Conservation (phyloP, 2,797 vertebrate genomes). For the Cygnus olor region DNA sequence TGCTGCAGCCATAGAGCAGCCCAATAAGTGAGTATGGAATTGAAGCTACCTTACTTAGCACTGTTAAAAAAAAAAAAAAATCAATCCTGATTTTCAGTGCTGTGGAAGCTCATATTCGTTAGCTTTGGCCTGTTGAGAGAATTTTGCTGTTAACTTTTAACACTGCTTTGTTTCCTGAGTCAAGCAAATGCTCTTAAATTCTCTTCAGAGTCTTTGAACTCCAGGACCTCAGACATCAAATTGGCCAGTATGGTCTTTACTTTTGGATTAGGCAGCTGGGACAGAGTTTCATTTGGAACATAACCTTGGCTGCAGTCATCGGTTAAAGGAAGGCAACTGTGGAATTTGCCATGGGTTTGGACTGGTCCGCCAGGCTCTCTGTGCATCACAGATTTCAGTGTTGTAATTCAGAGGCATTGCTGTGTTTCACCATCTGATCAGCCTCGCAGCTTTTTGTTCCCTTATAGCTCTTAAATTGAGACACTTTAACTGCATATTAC, state of each 20-base stretch:
- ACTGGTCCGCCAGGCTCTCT: constrained; percentile 57
- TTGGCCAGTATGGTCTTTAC: background rate
- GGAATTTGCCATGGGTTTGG: background rate
- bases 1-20: background rate
- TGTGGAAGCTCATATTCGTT: background rate
- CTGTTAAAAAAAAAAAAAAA: background rate
- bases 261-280: constrained; percentile 21
- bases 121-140: background rate
- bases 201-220: constrained; percentile 25
- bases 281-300: constrained; percentile 21
- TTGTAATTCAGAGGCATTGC: background rate
- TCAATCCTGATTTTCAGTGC: background rate
- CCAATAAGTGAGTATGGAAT: background rate
- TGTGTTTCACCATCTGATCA: background rate
- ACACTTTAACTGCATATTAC: background rate
- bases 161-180: background rate
- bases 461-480: background rate
- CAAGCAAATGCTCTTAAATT: constrained; percentile 11
- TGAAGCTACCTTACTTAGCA: background rate
- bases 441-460: background rate
- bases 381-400: background rate
- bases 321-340: background rate
- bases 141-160: background rate
- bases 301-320: background rate
- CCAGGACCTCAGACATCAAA: background rate